These are phyloP conservation scores for Zelostemma sp. DNA, from an alignment of 1,140 invertebrate species.

Conservation along the genomic window DNA sequence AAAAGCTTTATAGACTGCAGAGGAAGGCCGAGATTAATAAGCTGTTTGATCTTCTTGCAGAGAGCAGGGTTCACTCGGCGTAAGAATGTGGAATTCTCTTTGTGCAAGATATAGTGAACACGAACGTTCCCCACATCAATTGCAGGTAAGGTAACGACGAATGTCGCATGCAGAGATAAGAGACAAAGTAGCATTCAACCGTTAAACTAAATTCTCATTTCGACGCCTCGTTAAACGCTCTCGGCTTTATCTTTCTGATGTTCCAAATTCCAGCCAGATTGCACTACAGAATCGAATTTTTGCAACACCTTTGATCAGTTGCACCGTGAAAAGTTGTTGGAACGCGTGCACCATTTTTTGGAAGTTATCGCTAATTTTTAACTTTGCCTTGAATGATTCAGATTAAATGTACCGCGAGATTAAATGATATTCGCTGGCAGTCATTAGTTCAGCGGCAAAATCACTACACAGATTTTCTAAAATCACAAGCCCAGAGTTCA, in stretches of 20 bases:
- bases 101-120: constrained; percentile 15
- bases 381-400: too few relatives aligned
- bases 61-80: constrained; percentile 21
- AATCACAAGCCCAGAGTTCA: not conserved
- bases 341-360: too few relatives aligned
- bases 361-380: too few relatives aligned
- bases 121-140: constrained; percentile 31
- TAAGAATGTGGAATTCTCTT: constrained; percentile 41
- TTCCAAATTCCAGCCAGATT: constrained; percentile 28
- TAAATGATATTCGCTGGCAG: too few relatives aligned
- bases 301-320: too few relatives aligned
- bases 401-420: too few relatives aligned
- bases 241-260: constrained; percentile 29
- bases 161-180: constrained; percentile 38
- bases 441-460: constrained; percentile 10
- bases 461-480: not conserved
- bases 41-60: constrained; percentile 29
- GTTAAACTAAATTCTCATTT: constrained; percentile 47
- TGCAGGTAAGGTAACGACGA: constrained; percentile 36
- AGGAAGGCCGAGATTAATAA: constrained; percentile 21
- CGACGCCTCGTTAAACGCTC: constrained; percentile 44
- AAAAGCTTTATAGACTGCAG: constrained; percentile 14
- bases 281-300: constrained; percentile 32
- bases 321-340: too few relatives aligned
- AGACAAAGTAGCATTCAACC: constrained; percentile 34